Evolutionary conservation across 2,888 invertebrate genomes (phyloP).

Genomic region (Lasioglossum calceatum): DNA sequence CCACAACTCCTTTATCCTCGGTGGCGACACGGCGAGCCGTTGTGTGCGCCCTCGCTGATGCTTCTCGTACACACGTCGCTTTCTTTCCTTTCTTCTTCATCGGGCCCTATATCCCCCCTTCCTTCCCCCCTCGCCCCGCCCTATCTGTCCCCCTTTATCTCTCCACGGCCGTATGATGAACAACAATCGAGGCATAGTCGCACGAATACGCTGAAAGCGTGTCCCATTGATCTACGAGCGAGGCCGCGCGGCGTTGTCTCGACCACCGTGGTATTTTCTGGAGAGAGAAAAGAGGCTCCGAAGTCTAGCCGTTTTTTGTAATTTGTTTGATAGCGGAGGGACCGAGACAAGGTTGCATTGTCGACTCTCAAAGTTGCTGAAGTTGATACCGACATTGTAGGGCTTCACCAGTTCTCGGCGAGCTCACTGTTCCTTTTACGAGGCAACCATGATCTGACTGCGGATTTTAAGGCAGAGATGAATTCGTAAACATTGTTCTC

Average conservation of each 20-base stretch:
- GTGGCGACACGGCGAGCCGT: constrained; percentile 66
- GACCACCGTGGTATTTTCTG: constrained; percentile 57
- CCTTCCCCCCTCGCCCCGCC: constrained; percentile 19
- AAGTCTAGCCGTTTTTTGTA: background rate
- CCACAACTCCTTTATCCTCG: constrained; percentile 75
- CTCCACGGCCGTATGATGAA: constrained; percentile 65
- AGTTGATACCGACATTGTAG: background rate
- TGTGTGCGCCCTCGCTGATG: constrained; percentile 59
- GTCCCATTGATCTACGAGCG: constrained; percentile 75
- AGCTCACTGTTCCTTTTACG: background rate
- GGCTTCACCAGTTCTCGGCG: background rate
- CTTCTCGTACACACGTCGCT: constrained; percentile 45
- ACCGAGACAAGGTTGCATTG: background rate
- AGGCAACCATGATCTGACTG: background rate
- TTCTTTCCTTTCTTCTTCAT: constrained; percentile 41
- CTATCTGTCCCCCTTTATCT: constrained; percentile 43
- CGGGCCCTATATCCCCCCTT: background rate
- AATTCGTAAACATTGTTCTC: no score
- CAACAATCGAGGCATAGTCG: constrained; percentile 69
- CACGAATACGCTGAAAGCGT: constrained; percentile 71
- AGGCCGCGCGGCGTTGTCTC: constrained; percentile 56
- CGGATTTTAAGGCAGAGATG: background rate
- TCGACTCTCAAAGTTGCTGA: background rate
- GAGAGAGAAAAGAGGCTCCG: background rate
- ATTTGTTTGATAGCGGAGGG: background rate